Conservation (phyloP, 2,797 vertebrate genomes). For the Arrhamphus sclerolepis region DNA sequence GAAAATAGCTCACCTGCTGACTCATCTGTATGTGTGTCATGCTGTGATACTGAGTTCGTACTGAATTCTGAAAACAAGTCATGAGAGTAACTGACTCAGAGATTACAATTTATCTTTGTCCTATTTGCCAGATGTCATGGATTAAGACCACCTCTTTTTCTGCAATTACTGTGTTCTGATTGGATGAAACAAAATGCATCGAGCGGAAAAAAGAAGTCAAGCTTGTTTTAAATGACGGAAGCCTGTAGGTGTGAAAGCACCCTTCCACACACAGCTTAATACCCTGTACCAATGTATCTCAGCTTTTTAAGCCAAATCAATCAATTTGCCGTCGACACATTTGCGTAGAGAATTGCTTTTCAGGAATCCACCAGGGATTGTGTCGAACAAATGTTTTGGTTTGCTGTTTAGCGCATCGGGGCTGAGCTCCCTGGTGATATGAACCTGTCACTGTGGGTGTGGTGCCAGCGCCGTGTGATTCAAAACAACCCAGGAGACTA, state of each 20-base stretch:
- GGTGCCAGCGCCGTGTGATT: constrained; percentile 54
- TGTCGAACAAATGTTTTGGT: constrained; percentile 17
- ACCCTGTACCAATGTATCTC: too few species aligned
- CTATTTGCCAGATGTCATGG: background rate
- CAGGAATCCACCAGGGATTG: background rate
- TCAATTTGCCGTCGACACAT: background rate
- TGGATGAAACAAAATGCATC: too few species aligned
- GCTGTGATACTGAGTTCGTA: constrained; percentile 22
- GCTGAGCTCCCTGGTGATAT: constrained; percentile 43
- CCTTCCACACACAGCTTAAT: too few species aligned
- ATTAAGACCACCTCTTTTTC: too few species aligned
- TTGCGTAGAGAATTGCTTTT: background rate
- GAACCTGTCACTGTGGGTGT: constrained; percentile 63
- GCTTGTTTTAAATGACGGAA: too few species aligned
- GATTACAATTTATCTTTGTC: constrained; percentile 37
- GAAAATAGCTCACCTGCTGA: constrained; percentile 51
- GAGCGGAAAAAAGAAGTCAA: too few species aligned
- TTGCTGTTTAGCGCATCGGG: constrained; percentile 28
- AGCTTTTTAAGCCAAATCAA: background rate
- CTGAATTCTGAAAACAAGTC: constrained; percentile 12
- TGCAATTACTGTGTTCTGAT: too few species aligned
- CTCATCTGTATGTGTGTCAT: constrained; percentile 41
- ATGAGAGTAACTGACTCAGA: constrained; percentile 47
- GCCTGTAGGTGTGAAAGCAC: too few species aligned
- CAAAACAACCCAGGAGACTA: constrained; percentile 54